Percentiles rank a stretch among this genome's conserved stretches.
Conservation (phyloP, 2,888 invertebrate species). For the Podotricha telesiphe region DNA sequence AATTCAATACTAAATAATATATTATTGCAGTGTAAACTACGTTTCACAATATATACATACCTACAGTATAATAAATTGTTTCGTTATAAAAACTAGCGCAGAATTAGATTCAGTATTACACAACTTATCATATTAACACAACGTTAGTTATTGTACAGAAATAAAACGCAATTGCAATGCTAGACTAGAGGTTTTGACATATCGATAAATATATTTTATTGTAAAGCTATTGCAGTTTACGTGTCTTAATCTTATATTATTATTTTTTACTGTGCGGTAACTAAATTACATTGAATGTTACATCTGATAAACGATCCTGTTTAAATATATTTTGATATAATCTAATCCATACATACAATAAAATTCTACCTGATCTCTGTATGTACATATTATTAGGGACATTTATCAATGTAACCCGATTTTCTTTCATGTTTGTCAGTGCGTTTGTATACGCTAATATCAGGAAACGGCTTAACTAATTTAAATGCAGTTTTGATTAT, state of each 20-base stretch:
- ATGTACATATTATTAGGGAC: too few species aligned
- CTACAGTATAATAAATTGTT: not conserved
- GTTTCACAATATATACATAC: not conserved
- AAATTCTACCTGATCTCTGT: too few species aligned
- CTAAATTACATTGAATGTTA: not conserved
- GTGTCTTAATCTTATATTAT: not conserved
- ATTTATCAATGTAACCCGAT: too few species aligned
- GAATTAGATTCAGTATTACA: constrained; percentile 7
- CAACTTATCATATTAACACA: constrained; percentile 15
- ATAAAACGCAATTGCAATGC: constrained; percentile 23
- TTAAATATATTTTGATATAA: not conserved
- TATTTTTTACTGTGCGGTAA: not conserved
- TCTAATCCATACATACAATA: too few species aligned
- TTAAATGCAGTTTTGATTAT: too few species aligned
- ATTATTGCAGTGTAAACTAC: too few species aligned
- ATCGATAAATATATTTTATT: constrained; percentile 29
- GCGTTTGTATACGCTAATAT: too few species aligned
- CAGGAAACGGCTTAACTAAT: too few species aligned
- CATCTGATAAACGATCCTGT: not conserved
- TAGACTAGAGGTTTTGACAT: constrained; percentile 24
- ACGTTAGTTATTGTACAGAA: constrained; percentile 22
- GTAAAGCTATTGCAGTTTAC: not conserved
- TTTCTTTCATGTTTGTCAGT: too few species aligned
- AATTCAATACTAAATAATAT: too few species aligned
- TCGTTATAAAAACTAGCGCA: not conserved